These are phyloP conservation scores for Tipula unca DNA, from an alignment of 2,888 invertebrate genomes.

Conservation along the genomic window DNA sequence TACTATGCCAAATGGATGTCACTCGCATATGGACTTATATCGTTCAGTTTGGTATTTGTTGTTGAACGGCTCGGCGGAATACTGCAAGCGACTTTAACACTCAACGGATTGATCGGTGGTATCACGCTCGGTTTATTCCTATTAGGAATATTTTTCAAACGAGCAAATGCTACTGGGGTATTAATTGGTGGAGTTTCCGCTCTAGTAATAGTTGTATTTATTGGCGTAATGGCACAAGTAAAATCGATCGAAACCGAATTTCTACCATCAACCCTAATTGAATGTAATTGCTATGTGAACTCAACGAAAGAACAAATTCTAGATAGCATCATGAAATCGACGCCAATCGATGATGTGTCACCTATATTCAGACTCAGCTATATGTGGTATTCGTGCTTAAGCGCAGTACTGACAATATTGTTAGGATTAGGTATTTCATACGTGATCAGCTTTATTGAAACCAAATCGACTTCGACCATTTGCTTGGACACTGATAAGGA, in stretches of 20 bases:
- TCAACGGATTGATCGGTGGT: conserved; percentile 85
- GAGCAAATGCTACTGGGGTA: conserved; percentile 54
- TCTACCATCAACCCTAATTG: conserved; percentile 32
- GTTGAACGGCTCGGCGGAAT: conserved; percentile 83
- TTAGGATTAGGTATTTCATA: conserved; percentile 67
- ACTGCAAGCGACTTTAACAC: conserved; percentile 77
- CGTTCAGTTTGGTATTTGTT: conserved; percentile 74
- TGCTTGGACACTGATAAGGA: not conserved
- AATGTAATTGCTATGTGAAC: conserved; percentile 35
- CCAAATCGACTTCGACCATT: not conserved
- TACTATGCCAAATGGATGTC: conserved; percentile 61
- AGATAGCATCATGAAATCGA: not conserved
- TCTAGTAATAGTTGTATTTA: conserved; percentile 36
- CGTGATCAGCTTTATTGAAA: conserved; percentile 35
- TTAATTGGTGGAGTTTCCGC: conserved; percentile 39
- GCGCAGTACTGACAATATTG: conserved; percentile 61
- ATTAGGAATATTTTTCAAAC: conserved; percentile 81
- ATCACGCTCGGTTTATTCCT: conserved; percentile 80
- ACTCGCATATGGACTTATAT: conserved; percentile 60
- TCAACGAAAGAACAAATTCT: conserved; percentile 16
- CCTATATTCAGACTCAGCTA: conserved; percentile 71
- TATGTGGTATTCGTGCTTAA: conserved; percentile 83
- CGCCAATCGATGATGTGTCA: conserved; percentile 31
- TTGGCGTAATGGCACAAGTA: conserved; percentile 39
- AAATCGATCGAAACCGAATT: conserved; percentile 30